A percentile compares a stretch with the other conserved stretches of the same genome.
These are phyloP conservation scores for Leptopilina clavipes DNA, from an alignment of 1,140 invertebrate genomes.

Conservation along the genomic window DNA sequence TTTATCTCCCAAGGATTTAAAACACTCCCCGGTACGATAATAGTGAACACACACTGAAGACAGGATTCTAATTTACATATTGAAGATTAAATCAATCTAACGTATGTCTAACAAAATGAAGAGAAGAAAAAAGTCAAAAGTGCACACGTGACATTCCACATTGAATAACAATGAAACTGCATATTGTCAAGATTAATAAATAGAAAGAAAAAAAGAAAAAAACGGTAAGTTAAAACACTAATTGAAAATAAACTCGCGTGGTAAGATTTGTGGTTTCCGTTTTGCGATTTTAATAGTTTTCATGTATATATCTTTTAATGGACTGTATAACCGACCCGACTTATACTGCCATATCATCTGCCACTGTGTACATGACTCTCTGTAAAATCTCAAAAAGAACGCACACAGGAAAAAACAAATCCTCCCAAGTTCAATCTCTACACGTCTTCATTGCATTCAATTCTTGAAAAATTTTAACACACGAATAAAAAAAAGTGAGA, in stretches of 20 bases:
- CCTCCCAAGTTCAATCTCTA: background rate
- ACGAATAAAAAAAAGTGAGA: background rate
- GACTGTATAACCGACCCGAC: background rate
- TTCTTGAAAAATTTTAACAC: background rate
- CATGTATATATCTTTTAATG: background rate
- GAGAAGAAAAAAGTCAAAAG: background rate
- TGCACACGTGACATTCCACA: background rate
- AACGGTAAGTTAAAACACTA: background rate
- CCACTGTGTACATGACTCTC: slow-evolving; percentile 1
- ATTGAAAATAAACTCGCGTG: slow-evolving; percentile 22
- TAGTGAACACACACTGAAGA: background rate
- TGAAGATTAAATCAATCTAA: slow-evolving; percentile 18
- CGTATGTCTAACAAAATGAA: background rate
- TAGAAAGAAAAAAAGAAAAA: background rate
- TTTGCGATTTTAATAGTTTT: slow-evolving; percentile 25
- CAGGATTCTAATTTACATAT: slow-evolving; percentile 27
- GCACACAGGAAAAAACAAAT: slow-evolving; percentile 10
- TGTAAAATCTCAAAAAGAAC: background rate
- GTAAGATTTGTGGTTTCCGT: slow-evolving; percentile 26
- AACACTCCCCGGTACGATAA: background rate
- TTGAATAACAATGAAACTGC: slow-evolving; percentile 28
- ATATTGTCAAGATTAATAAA: background rate
- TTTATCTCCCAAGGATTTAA: slow-evolving; percentile 17
- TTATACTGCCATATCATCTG: background rate
- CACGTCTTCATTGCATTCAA: background rate